phyloP scores from a whole-genome alignment of 2,797 vertebrate genomes.

The Neostethus bicornis region DNA sequence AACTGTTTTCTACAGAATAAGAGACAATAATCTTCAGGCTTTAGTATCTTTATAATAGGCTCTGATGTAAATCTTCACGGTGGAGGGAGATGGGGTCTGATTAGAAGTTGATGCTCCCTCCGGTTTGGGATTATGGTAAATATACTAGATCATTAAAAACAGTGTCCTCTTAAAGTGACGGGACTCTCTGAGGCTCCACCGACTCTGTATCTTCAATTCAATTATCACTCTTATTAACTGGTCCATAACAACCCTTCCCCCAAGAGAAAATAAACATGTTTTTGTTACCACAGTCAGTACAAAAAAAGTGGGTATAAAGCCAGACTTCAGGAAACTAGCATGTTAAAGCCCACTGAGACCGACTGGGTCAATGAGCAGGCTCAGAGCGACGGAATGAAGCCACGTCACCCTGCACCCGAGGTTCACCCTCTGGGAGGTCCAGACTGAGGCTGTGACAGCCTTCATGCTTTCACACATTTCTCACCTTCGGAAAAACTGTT shows the following conservation, averaged over 20 bases:
- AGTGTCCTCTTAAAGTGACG: slow-evolving; percentile 54
- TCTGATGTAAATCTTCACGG: slow-evolving; percentile 71
- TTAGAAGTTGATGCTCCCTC: slow-evolving; percentile 74
- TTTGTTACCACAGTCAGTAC: slow-evolving; percentile 45
- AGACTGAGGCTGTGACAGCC: slow-evolving; percentile 51
- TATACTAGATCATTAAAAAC: slow-evolving; percentile 73
- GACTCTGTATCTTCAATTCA: slow-evolving; percentile 15
- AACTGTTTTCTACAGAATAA: slow-evolving; percentile 13
- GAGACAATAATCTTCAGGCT: slow-evolving; percentile 62
- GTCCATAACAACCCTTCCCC: slow-evolving; percentile 31
- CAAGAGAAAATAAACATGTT: slow-evolving; percentile 10
- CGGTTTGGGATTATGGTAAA: slow-evolving; percentile 79
- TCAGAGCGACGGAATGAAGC: slow-evolving; percentile 26
- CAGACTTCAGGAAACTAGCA: slow-evolving; percentile 46
- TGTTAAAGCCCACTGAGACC: slow-evolving; percentile 41
- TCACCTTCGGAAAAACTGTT: slow-evolving; percentile 54
- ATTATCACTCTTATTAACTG: slow-evolving; percentile 24
- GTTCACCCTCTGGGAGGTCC: slow-evolving; percentile 60
- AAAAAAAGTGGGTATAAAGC: slow-evolving; percentile 33
- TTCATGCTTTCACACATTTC: slow-evolving; percentile 63
- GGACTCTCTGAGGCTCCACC: slow-evolving; percentile 48
- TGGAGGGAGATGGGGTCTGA: slow-evolving; percentile 70
- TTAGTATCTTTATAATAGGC: slow-evolving; percentile 68
- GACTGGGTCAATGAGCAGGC: slow-evolving; percentile 53
- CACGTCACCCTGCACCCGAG: slow-evolving; percentile 10